A percentile compares a stretch with the other conserved stretches of the same genome.
Evolutionary conservation across 2,797 vertebrate genomes (phyloP).

Genomic region (Xenentodon cancila): DNA sequence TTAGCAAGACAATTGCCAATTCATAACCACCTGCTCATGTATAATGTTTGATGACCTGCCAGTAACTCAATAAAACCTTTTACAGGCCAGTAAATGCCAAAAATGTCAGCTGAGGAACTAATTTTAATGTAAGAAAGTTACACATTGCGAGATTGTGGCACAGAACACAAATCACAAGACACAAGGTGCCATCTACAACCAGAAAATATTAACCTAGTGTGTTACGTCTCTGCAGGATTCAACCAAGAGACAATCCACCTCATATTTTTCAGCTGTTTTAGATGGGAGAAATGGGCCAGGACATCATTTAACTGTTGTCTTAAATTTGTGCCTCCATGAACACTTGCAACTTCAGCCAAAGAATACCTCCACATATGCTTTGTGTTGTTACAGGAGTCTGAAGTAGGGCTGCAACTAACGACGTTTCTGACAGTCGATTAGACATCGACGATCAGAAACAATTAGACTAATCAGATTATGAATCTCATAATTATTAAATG

Average conservation of each 20-base stretch:
- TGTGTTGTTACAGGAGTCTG: no score
- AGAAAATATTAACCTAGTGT: neutral
- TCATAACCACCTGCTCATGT: slow-evolving; percentile 29
- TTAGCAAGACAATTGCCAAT: slow-evolving; percentile 19
- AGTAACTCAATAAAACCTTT: slow-evolving; percentile 17
- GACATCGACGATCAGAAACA: no score
- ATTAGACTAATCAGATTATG: no score
- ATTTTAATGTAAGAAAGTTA: slow-evolving; percentile 8
- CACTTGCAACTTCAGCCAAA: no score
- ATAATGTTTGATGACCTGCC: slow-evolving; percentile 21
- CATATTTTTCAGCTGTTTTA: no score
- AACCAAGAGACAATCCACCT: neutral
- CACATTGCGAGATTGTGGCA: neutral
- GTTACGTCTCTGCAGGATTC: neutral
- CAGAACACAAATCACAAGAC: neutral
- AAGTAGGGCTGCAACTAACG: no score
- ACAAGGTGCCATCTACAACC: neutral
- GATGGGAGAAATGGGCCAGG: no score
- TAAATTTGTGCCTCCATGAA: no score
- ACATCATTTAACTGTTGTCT: no score
- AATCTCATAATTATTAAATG: no score
- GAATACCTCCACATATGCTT: no score
- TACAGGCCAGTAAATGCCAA: slow-evolving; percentile 33
- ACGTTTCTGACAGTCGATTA: no score
- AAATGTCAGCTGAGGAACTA: slow-evolving; percentile 16